phyloP scores from a whole-genome alignment of 2,113 vertebrate species.

The Pholis gunnellus region DNA sequence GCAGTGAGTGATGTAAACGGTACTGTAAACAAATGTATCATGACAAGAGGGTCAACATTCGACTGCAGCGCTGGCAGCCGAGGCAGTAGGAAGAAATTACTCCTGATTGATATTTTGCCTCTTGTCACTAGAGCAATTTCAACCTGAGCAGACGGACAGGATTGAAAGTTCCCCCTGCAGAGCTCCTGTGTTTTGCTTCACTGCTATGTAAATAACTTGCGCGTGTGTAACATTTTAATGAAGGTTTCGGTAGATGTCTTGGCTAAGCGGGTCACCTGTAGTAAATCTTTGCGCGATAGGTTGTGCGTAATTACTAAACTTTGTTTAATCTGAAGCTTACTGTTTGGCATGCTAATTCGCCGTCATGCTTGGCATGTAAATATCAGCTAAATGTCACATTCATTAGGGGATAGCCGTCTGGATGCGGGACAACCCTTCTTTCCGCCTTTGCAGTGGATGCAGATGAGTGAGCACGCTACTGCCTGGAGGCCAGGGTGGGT shows the following conservation, averaged over 20 bases:
- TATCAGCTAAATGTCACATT: conserved; percentile 87
- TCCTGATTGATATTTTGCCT: conserved; percentile 79
- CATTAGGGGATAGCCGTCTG: conserved; percentile 77
- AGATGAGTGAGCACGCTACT: conserved; percentile 51
- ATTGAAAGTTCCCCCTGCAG: conserved; percentile 69
- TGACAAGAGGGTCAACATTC: conserved; percentile 73
- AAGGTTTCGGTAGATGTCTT: conserved; percentile 53
- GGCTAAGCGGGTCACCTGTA: conserved; percentile 75
- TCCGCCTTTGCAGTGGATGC: conserved; percentile 38
- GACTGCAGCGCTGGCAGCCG: conserved; percentile 60
- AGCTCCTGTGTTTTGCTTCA: conserved; percentile 63
- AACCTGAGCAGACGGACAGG: conserved; percentile 62
- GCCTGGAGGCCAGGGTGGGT: conserved; percentile 41
- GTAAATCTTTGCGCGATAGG: conserved; percentile 73
- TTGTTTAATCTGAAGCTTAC: conserved; percentile 81
- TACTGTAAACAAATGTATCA: conserved; percentile 72
- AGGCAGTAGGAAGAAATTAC: conserved; percentile 70
- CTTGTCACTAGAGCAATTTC: conserved; percentile 77
- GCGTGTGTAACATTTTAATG: conserved; percentile 78
- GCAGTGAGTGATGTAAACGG: conserved; percentile 66
- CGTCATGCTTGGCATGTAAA: conserved; percentile 80
- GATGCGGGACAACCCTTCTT: conserved; percentile 53
- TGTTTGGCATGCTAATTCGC: conserved; percentile 72
- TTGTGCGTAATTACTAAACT: conserved; percentile 80
- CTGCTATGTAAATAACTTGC: conserved; percentile 65